Percentiles rank a stretch among this genome's conserved stretches.
These are phyloP conservation scores for Nothocercus julius DNA, from an alignment of 2,113 vertebrate species.

Conservation along the genomic window DNA sequence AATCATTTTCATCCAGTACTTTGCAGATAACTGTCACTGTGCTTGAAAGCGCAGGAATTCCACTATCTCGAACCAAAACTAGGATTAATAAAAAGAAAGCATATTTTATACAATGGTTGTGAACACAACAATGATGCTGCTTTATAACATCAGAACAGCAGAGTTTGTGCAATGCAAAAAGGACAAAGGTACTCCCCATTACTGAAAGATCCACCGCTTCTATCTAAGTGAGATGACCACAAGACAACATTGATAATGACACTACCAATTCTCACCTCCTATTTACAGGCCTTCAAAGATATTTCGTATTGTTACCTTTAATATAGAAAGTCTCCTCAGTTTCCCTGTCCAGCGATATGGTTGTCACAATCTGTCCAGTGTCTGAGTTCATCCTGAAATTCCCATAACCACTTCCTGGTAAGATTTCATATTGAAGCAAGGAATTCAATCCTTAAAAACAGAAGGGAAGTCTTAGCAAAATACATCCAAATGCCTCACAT, in stretches of 20 bases:
- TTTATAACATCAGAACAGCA: not conserved
- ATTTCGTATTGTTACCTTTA: slow-evolving; percentile 79
- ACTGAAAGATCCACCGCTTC: not conserved
- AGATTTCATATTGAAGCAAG: slow-evolving; percentile 85
- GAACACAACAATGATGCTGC: not conserved
- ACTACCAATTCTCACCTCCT: not conserved
- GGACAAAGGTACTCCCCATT: not conserved
- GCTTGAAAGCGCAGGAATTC: slow-evolving; percentile 76
- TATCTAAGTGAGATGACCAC: not conserved
- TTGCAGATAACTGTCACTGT: slow-evolving; percentile 80
- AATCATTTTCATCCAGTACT: slow-evolving; percentile 90
- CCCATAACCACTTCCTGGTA: slow-evolving; percentile 84
- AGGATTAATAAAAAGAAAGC: slow-evolving; percentile 18
- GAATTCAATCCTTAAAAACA: slow-evolving; percentile 84
- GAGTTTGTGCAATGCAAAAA: not conserved
- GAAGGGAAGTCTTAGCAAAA: not conserved
- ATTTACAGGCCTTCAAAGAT: not conserved
- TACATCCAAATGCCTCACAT: not conserved
- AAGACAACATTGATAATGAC: not conserved
- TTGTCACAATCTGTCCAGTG: slow-evolving; percentile 84
- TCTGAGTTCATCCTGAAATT: slow-evolving; percentile 84
- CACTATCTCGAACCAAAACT: slow-evolving; percentile 88
- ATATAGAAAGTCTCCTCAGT: slow-evolving; percentile 80
- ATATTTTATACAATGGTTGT: not conserved
- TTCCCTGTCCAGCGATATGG: slow-evolving; percentile 85